A percentile compares a stretch with the other conserved stretches of the same genome.
These are phyloP conservation scores for Trisateles emortualis DNA, from an alignment of 2,888 invertebrate genomes.

Conservation along the genomic window DNA sequence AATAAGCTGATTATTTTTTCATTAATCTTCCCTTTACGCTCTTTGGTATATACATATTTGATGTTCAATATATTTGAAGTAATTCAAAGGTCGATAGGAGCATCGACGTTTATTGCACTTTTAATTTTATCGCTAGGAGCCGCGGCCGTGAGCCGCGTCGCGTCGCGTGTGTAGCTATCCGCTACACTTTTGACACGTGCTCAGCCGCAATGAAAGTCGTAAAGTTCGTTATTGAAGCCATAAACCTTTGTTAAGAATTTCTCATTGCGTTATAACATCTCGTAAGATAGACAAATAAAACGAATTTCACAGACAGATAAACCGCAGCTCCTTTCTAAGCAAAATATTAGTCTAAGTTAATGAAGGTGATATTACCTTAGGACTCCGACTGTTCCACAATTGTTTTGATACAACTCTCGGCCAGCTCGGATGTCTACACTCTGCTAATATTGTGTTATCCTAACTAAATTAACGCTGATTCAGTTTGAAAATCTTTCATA, in stretches of 20 bases:
- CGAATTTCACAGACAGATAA: slow-evolving; percentile 53
- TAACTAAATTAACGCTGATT: slow-evolving; percentile 30
- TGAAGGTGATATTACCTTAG: slow-evolving; percentile 54
- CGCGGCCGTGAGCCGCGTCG: slow-evolving; percentile 4
- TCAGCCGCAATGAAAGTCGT: slow-evolving; percentile 71
- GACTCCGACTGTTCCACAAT: slow-evolving; percentile 36
- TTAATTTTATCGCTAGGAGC: slow-evolving; percentile 53
- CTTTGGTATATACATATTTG: slow-evolving; percentile 14
- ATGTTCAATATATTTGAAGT: slow-evolving; percentile 26
- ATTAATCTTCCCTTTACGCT: slow-evolving; percentile 30
- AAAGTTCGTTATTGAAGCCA: slow-evolving; percentile 77
- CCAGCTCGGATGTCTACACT: slow-evolving; percentile 25
- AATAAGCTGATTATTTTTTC: slow-evolving; percentile 53
- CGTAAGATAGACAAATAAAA: slow-evolving; percentile 64
- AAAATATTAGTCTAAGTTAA: slow-evolving; percentile 61
- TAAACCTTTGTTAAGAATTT: slow-evolving; percentile 80
- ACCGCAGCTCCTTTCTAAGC: slow-evolving; percentile 49
- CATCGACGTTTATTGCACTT: slow-evolving; percentile 36
- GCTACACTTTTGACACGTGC: slow-evolving; percentile 72
- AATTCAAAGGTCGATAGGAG: slow-evolving; percentile 19
- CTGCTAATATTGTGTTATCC: slow-evolving; percentile 32
- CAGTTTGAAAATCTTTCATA: slow-evolving; percentile 20
- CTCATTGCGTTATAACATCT: slow-evolving; percentile 69
- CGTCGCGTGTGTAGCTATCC: slow-evolving; percentile 32
- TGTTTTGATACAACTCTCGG: slow-evolving; percentile 42